These are phyloP conservation scores for Amphimedon queenslandica DNA, from an alignment of 37 sponge, comb jelly and placozoan genomes.

Conservation along the genomic window DNA sequence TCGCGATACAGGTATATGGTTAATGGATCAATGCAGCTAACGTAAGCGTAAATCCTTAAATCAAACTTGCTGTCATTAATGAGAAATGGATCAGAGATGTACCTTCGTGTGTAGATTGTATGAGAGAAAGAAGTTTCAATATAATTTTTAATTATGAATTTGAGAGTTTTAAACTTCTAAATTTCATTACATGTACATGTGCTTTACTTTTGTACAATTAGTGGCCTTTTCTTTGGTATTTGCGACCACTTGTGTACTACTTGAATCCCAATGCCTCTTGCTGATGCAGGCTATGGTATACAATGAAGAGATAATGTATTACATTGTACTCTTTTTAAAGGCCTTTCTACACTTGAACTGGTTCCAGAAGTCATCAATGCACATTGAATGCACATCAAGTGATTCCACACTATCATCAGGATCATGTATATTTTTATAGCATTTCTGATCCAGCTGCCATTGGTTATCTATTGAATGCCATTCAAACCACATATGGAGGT, in stretches of 20 bases:
- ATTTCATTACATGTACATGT: background rate
- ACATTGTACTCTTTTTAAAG: background rate
- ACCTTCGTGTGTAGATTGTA: constrained; percentile 36
- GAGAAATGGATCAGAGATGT: constrained; percentile 78
- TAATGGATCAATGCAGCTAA: constrained; percentile 88
- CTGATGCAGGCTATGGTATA: constrained; percentile 82
- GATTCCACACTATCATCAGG: no score
- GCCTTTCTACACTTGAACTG: constrained; percentile 44
- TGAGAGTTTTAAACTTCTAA: background rate
- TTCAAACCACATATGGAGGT: no score
- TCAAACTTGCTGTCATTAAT: constrained; percentile 97
- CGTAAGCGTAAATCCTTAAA: constrained; percentile 92
- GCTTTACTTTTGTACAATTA: constrained; percentile 84
- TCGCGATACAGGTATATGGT: constrained; percentile 85
- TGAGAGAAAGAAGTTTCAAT: background rate
- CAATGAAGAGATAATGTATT: constrained; percentile 8
- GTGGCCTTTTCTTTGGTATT: constrained; percentile 72
- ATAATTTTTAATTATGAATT: no score
- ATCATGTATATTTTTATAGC: no score
- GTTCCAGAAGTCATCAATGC: constrained; percentile 95
- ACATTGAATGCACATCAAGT: constrained; percentile 46
- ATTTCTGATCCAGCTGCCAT: no score
- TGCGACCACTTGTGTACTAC: constrained; percentile 78
- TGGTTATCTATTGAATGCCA: no score
- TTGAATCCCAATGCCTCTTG: constrained; percentile 91